phyloP scores from a whole-genome alignment of 2,797 vertebrate species.

The Hemitrygon akajei region DNA sequence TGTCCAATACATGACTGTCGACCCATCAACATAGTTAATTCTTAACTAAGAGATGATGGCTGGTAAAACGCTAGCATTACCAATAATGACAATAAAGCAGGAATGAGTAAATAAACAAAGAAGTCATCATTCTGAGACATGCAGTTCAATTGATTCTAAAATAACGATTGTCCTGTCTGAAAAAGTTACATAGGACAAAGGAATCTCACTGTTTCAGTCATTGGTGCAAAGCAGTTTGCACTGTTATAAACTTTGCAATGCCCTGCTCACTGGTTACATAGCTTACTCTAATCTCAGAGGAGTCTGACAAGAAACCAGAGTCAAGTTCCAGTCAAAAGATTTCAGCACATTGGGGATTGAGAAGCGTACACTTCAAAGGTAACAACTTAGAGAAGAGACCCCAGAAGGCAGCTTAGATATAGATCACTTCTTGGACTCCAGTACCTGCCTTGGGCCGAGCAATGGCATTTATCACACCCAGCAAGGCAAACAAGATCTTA shows the following conservation, averaged over 20 bases:
- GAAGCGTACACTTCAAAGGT: neutral
- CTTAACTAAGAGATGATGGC: too few species aligned
- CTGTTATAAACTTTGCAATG: neutral
- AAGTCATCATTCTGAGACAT: neutral
- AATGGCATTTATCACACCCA: too few species aligned
- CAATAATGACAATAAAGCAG: too few species aligned
- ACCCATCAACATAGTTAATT: too few species aligned
- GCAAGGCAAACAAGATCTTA: too few species aligned
- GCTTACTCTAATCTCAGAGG: neutral
- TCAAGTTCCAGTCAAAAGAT: neutral
- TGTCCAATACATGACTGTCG: too few species aligned
- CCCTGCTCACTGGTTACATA: neutral
- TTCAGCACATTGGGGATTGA: neutral
- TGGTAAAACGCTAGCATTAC: too few species aligned
- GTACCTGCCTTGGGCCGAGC: too few species aligned
- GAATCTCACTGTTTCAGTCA: neutral
- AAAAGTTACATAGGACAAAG: neutral
- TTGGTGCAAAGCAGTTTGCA: neutral
- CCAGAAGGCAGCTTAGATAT: too few species aligned
- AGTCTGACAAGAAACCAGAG: neutral
- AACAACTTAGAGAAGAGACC: too few species aligned
- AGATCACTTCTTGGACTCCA: too few species aligned
- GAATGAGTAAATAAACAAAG: too few species aligned
- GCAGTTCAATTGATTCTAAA: neutral
- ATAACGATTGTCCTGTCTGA: neutral